Percentiles rank a stretch among this genome's conserved stretches.
These are phyloP conservation scores for Chloebia gouldiae DNA, from an alignment of 2,113 vertebrate genomes.

Conservation along the genomic window DNA sequence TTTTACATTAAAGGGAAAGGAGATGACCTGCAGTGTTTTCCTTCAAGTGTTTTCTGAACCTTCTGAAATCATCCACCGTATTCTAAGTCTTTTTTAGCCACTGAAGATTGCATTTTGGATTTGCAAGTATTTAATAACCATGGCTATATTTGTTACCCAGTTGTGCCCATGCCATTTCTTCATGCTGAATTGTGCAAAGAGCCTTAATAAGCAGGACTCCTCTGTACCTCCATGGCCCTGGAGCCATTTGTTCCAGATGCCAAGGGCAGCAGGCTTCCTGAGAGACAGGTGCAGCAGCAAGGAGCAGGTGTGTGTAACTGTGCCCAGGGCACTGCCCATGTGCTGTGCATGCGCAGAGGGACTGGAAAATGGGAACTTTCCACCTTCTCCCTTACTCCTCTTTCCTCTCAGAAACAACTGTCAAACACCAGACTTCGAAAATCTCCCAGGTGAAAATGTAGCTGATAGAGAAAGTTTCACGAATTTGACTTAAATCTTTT, in stretches of 20 bases:
- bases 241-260: not conserved
- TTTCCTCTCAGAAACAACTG: not conserved
- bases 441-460: not conserved
- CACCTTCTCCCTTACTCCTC: not conserved
- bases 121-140: not conserved
- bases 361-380: not conserved
- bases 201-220: not conserved
- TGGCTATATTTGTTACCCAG: not conserved
- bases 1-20: not conserved
- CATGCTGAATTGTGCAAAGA: not conserved
- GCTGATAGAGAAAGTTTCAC: not conserved
- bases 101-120: not conserved
- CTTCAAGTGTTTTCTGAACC: not conserved
- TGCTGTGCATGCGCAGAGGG: fast-evolving
- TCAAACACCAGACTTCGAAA: not conserved
- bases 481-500: not conserved
- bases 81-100: not conserved
- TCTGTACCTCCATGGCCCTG: not conserved
- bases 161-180: not conserved
- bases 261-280: not conserved
- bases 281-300: not conserved
- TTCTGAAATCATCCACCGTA: not conserved
- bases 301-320: not conserved
- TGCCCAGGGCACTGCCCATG: not conserved
- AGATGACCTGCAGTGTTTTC: not conserved